Percentiles rank a stretch among this genome's conserved stretches.
These are phyloP conservation scores for Galagoides demidoff DNA, from an alignment of 2,797 vertebrate genomes.

Conservation along the genomic window DNA sequence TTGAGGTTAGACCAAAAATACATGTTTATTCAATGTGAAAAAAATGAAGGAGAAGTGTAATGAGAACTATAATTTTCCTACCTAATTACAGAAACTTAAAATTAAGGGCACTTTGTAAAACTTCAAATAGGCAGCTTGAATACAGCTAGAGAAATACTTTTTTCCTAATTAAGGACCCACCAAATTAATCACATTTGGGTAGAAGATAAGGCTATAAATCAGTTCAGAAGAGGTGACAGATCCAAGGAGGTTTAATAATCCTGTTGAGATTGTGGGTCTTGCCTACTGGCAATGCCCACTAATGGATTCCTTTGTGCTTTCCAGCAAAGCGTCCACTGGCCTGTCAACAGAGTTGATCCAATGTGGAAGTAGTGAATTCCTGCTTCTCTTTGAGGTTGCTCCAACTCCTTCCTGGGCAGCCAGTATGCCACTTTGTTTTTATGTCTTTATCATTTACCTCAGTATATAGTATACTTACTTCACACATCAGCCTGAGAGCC, in stretches of 20 bases:
- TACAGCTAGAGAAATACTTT: constrained; percentile 25
- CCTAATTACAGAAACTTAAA: constrained; percentile 60
- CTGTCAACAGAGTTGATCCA: background rate
- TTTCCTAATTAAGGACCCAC: constrained; percentile 14
- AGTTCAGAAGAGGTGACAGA: constrained; percentile 28
- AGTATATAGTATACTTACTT: background rate
- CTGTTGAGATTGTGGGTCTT: background rate
- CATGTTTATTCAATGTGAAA: constrained; percentile 44
- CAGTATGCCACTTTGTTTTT: constrained; percentile 9
- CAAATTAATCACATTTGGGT: constrained; percentile 24
- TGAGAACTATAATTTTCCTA: constrained; percentile 27
- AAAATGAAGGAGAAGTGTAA: constrained; percentile 29
- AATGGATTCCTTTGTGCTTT: background rate
- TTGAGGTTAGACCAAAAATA: constrained; percentile 52
- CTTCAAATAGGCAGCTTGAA: background rate
- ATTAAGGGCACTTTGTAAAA: constrained; percentile 15
- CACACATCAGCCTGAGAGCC: background rate
- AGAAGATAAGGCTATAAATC: constrained; percentile 16
- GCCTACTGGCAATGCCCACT: background rate
- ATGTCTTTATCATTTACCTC: background rate
- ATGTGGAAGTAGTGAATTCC: background rate
- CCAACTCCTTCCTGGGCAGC: background rate
- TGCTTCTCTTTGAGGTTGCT: background rate
- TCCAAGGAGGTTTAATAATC: background rate
- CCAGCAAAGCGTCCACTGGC: background rate